Evolutionary conservation across 2,888 invertebrate species (phyloP).

Genomic region (Ferrisia virgata): DNA sequence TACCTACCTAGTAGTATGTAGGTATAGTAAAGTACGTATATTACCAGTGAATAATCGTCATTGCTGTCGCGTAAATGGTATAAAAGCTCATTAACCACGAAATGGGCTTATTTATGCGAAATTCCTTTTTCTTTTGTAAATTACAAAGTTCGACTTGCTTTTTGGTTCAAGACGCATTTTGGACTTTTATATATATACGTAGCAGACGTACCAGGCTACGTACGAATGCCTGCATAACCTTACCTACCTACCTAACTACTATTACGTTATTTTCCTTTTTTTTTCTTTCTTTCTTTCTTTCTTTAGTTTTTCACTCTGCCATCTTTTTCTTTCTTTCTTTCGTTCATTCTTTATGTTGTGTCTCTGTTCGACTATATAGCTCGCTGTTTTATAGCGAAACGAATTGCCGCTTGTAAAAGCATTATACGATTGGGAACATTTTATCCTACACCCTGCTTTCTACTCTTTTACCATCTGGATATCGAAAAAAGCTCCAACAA

Average conservation of each 20-base stretch:
- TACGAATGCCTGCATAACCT: background rate
- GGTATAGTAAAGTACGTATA: background rate
- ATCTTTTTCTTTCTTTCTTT: background rate
- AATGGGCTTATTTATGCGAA: conserved; percentile 17
- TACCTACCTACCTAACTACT: too few relatives aligned
- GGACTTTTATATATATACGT: too few relatives aligned
- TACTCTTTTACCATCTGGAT: background rate
- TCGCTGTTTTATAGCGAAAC: background rate
- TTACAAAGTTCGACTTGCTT: conserved; percentile 12
- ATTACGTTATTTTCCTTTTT: background rate
- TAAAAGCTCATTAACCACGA: conserved; percentile 14
- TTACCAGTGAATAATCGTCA: background rate
- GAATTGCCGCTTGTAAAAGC: background rate
- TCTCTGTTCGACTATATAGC: too few relatives aligned
- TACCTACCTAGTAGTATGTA: background rate
- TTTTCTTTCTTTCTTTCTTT: background rate
- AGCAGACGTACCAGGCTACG: too few relatives aligned
- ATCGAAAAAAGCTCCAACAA: background rate
- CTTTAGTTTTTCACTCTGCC: background rate
- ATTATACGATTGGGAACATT: background rate
- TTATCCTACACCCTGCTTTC: background rate
- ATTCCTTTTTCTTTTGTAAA: conserved; percentile 14
- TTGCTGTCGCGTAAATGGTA: conserved; percentile 17
- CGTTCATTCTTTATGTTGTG: too few relatives aligned
- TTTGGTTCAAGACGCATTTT: background rate